These are phyloP conservation scores for Drosophila tripunctata DNA, from an alignment of 2,888 invertebrate genomes.

Conservation along the genomic window DNA sequence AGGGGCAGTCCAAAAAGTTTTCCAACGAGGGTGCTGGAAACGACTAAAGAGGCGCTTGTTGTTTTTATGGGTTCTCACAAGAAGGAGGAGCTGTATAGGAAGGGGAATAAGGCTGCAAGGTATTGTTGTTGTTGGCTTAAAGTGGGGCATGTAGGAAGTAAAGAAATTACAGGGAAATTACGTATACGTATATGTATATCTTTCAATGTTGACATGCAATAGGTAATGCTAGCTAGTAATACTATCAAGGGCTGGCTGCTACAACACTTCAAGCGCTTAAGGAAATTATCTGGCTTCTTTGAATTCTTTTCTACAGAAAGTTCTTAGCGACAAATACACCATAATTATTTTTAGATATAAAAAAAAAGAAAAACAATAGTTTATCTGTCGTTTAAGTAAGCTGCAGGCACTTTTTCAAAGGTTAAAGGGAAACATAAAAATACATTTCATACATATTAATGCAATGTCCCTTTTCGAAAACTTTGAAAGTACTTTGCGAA, in stretches of 20 bases:
- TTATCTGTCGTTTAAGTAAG: background rate
- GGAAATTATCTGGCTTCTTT: background rate
- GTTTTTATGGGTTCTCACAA: slow-evolving; percentile 47
- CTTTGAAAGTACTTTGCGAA: background rate
- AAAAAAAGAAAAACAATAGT: too few relatives aligned
- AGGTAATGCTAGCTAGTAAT: slow-evolving; percentile 6
- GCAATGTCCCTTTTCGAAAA: too few relatives aligned
- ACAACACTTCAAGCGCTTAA: background rate
- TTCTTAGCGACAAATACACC: too few relatives aligned
- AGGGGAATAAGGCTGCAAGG: too few relatives aligned
- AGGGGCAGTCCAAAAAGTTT: slow-evolving; percentile 36
- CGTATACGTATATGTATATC: background rate
- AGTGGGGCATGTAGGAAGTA: slow-evolving; percentile 5
- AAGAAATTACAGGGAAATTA: background rate
- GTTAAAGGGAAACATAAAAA: slow-evolving; percentile 22
- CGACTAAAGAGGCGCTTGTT: slow-evolving; percentile 46
- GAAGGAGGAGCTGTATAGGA: background rate
- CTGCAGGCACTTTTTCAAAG: background rate
- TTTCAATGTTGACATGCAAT: background rate
- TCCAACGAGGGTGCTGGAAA: slow-evolving; percentile 23
- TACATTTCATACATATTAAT: slow-evolving; percentile 22
- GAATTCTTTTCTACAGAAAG: too few relatives aligned
- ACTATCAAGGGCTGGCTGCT: background rate
- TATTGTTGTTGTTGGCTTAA: slow-evolving; percentile 31
- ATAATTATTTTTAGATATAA: too few relatives aligned